Evolutionary conservation across 2,797 vertebrate species (phyloP), one percentile per base, ranked within the genome.

Genomic region (Eremophila alpestris): DNA sequence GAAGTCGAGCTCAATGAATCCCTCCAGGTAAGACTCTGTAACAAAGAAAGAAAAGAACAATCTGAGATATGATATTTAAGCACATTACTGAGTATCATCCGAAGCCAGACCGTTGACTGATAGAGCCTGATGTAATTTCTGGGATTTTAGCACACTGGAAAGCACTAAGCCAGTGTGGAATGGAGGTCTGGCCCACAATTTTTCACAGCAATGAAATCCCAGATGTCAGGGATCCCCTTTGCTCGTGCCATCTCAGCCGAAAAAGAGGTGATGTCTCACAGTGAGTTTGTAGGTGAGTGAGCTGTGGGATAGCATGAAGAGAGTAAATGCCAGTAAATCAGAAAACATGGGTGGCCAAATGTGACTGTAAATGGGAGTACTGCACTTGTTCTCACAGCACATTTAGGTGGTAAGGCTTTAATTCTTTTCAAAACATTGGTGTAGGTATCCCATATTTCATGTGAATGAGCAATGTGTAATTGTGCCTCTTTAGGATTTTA

Each of bases 211-310:
- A 59, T 67, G 46, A 77, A 90, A 74, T 58, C n/a, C 36, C n/a
- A 51, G 21, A 38, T 69, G 27, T 58, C 38, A 45, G 29, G 18
- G 76, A 32, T 48, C 11, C 20, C 11, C 23, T 78, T 67, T 5
- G 1, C 40, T 64, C 0, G 0, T 63, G 18, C 40, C 2, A 1
- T 41, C 62, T 58, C 64, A 34, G 12, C 43, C 78, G 62, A 79
- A 60, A 81, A 86, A 49, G 26, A 10, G 20, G 21, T 34, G 34
- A 46, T 62, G 62, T 32, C n/a, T 81, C 63, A 40, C 4, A 46
- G 29, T n/a, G 70, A 54, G 24, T 45, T 55, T 74, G 40, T n/a
- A 20, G 32, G 29, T 18, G 32, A 77, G 6, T 13, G 26, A 94
- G 49, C 26, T 68, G 2, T 30, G 68, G 22, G 49, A 36, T 11